A percentile compares a stretch with the other conserved stretches of the same genome.
These are phyloP conservation scores for Stegostoma tigrinum DNA, from an alignment of 2,113 vertebrate species.

Conservation along the genomic window DNA sequence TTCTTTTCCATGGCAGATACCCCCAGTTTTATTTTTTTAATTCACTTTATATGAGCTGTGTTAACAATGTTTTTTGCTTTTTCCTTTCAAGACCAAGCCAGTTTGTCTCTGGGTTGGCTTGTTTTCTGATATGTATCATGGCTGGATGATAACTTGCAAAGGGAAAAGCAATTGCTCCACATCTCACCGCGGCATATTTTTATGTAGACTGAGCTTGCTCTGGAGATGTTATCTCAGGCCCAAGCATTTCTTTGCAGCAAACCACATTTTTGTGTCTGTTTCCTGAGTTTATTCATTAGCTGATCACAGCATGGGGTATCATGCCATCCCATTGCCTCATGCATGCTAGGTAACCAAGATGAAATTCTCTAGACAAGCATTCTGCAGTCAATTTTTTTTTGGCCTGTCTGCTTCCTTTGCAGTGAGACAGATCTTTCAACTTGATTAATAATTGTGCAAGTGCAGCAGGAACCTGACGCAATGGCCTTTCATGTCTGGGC, in stretches of 20 bases:
- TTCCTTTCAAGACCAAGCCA: constrained; percentile 36
- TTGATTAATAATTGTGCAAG: constrained; percentile 24
- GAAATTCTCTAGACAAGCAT: background rate
- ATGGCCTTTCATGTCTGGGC: background rate
- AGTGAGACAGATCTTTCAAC: background rate
- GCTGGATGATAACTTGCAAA: constrained; percentile 34
- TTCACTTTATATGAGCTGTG: background rate
- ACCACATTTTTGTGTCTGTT: constrained; percentile 43
- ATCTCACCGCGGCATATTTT: background rate
- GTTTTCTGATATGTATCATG: constrained; percentile 33
- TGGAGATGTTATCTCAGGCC: constrained; percentile 41
- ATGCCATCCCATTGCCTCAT: background rate
- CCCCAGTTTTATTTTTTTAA: background rate
- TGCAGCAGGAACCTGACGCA: background rate
- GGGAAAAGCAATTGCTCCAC: constrained; percentile 16
- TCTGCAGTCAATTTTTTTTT: background rate
- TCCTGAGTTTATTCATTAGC: constrained; percentile 31
- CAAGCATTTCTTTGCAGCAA: constrained; percentile 46
- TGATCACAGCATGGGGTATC: constrained; percentile 15
- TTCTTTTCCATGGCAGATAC: background rate
- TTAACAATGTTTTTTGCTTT: background rate
- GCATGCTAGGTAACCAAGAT: background rate
- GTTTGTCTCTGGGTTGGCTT: constrained; percentile 34
- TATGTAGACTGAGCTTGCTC: constrained; percentile 39
- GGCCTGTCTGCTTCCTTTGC: constrained; percentile 5